Conservation (phyloP, 2,888 invertebrate genomes). For the Conistra vaccinii region DNA sequence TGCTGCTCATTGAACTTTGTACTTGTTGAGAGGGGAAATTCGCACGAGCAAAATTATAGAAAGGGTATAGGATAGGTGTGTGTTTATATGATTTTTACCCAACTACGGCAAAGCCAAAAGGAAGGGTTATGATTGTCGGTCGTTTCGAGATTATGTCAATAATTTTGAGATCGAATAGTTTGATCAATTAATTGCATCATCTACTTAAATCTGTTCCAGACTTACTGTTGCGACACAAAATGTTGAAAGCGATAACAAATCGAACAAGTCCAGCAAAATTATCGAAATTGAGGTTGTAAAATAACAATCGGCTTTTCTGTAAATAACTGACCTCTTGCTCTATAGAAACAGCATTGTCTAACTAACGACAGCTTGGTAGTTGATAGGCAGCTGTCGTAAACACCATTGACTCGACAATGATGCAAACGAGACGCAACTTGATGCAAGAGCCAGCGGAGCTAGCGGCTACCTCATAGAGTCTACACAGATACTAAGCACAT, state of each 20-base stretch:
- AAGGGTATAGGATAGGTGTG: background rate
- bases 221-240: background rate
- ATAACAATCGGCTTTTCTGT: background rate
- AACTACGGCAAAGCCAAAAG: no score
- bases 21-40: slow-evolving; percentile 19
- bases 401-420: slow-evolving; percentile 42
- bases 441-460: slow-evolving; percentile 13
- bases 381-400: slow-evolving; percentile 29
- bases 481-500: background rate
- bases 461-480: background rate
- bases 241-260: background rate
- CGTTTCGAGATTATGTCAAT: background rate
- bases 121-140: no score
- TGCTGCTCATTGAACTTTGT: slow-evolving; percentile 36
- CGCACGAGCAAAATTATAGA: slow-evolving; percentile 12
- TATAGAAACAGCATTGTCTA: slow-evolving; percentile 20
- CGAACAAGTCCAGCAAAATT: background rate
- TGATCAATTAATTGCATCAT: background rate
- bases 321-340: slow-evolving; percentile 11
- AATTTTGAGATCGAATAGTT: background rate
- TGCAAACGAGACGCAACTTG: slow-evolving; percentile 56
- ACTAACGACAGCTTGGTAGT: slow-evolving; percentile 29
- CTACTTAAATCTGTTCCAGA: background rate
- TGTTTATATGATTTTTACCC: background rate
- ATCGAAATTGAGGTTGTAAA: background rate